A percentile compares a stretch with the other conserved stretches of the same genome.
phyloP scores from a whole-genome alignment of 1,140 invertebrate genomes.

The Camponotus pennsylvanicus region DNA sequence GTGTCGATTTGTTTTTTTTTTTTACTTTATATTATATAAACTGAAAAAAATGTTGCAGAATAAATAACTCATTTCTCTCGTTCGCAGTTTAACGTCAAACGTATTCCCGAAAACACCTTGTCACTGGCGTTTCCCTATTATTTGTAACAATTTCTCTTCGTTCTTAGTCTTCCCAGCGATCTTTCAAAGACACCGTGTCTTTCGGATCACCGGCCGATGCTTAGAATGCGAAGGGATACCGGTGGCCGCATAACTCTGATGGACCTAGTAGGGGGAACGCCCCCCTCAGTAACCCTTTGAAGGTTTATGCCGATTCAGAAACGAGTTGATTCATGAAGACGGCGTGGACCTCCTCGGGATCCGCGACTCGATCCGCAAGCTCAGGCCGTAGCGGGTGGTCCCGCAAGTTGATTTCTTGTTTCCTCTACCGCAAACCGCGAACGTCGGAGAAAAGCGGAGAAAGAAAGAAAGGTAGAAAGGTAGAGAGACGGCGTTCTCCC shows the following conservation, averaged over 20 bases:
- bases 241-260: conserved; percentile 78
- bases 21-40: background rate
- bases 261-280: conserved; percentile 69
- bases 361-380: conserved; percentile 80
- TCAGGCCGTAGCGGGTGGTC: conserved; percentile 85
- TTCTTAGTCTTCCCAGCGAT: background rate
- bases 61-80: background rate
- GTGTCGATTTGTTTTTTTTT: background rate
- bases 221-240: conserved; percentile 70
- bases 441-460: conserved; percentile 45
- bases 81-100: background rate
- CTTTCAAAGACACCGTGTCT: conserved; percentile 15
- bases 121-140: background rate
- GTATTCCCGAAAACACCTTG: background rate
- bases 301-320: conserved; percentile 85
- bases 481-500: conserved; percentile 74
- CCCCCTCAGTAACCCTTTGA: conserved; percentile 73
- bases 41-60: background rate
- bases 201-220: conserved; percentile 16
- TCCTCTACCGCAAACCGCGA: conserved; percentile 78
- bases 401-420: conserved; percentile 86
- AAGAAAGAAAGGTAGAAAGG: conserved; percentile 39
- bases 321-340: conserved; percentile 87
- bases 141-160: conserved; percentile 46
- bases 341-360: conserved; percentile 85